Evolutionary conservation across 2,797 vertebrate genomes (phyloP).

Genomic region (Sebastes diploproa): DNA sequence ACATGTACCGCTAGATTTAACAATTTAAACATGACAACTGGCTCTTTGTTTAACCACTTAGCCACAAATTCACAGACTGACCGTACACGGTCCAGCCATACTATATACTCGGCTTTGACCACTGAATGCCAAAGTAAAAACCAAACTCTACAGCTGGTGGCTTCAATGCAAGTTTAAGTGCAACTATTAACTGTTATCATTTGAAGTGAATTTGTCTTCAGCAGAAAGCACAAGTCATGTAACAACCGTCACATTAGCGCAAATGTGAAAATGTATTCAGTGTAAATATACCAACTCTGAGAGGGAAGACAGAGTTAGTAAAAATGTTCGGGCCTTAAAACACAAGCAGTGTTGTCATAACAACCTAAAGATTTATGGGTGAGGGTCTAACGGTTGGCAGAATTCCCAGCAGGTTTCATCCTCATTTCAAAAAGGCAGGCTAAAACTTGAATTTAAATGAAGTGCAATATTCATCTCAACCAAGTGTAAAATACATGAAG

Average conservation of each 20-base stretch:
- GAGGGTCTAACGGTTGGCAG: slow-evolving; percentile 17
- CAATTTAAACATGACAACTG: not conserved
- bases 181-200: not conserved
- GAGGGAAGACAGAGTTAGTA: not conserved
- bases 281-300: not conserved
- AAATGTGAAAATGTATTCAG: not conserved
- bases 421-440: slow-evolving; percentile 20
- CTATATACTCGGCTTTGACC: no score
- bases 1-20: not conserved
- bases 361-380: slow-evolving; percentile 32
- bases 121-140: not conserved
- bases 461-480: slow-evolving; percentile 47
- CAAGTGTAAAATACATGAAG: slow-evolving; percentile 49
- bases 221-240: not conserved
- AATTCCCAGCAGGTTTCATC: slow-evolving; percentile 40
- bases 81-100: no score
- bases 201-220: not conserved
- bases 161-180: not conserved
- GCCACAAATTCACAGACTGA: no score
- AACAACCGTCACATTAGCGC: not conserved
- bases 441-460: slow-evolving; percentile 55
- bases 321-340: slow-evolving; percentile 14
- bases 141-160: not conserved
- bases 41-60: not conserved
- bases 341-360: slow-evolving; percentile 29